Percentiles rank a stretch among this genome's conserved stretches.
These are phyloP conservation scores for Drosophila flavopinicola DNA, from an alignment of 2,888 invertebrate species.

Conservation along the genomic window DNA sequence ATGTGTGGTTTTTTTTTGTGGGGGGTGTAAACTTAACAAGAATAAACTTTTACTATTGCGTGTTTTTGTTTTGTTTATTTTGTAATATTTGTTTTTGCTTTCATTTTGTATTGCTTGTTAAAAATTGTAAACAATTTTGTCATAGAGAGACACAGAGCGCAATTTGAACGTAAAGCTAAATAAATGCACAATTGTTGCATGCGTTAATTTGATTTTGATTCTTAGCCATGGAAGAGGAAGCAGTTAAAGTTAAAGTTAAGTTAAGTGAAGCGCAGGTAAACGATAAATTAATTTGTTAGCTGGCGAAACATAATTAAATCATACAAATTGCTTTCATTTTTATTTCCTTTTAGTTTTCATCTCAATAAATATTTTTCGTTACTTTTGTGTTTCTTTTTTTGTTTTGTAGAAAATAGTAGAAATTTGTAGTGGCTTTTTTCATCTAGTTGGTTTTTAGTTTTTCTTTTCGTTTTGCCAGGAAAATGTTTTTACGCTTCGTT, in stretches of 20 bases:
- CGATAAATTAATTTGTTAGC: slow-evolving; percentile 23
- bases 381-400: slow-evolving; percentile 6
- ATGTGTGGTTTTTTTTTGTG: slow-evolving; percentile 14
- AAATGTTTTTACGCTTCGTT: slow-evolving; percentile 54
- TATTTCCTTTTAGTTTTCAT: slow-evolving; percentile 8
- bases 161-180: slow-evolving; percentile 66
- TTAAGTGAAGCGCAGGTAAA: slow-evolving; percentile 46
- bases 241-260: slow-evolving; percentile 34
- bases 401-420: slow-evolving; percentile 55
- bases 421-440: slow-evolving; percentile 45
- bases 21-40: slow-evolving; percentile 68
- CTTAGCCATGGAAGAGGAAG: slow-evolving; percentile 61
- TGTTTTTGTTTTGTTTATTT: slow-evolving; percentile 9
- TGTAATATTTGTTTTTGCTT: slow-evolving; percentile 6
- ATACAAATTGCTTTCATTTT: slow-evolving; percentile 33
- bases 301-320: slow-evolving; percentile 40
- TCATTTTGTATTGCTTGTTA: slow-evolving; percentile 46
- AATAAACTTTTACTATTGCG: slow-evolving; percentile 68
- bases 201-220: slow-evolving; percentile 64
- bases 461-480: slow-evolving; percentile 41
- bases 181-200: slow-evolving; percentile 66
- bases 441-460: slow-evolving; percentile 46
- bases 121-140: slow-evolving; percentile 42
- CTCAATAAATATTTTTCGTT: slow-evolving; percentile 35
- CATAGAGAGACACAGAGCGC: slow-evolving; percentile 33